Evolutionary conservation across 64 coral and sea anemone species (phyloP).

Genomic region (Actinia equina): DNA sequence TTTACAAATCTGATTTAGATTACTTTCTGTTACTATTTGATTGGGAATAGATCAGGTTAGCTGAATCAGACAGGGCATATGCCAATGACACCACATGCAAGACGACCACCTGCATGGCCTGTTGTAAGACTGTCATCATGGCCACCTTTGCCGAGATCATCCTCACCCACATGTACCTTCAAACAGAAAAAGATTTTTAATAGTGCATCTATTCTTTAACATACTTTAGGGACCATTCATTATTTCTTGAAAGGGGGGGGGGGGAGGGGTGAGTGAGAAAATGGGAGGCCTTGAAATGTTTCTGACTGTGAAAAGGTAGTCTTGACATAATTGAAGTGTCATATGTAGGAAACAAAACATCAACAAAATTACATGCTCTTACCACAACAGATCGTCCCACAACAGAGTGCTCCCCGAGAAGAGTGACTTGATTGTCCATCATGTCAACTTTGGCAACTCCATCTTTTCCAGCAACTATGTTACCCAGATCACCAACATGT

Average conservation of each 20-base stretch:
- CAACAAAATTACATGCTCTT: not conserved
- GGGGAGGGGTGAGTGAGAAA: no score
- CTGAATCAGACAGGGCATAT: conserved; percentile 35
- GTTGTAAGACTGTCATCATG: conserved; percentile 68
- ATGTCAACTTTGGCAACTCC: conserved; percentile 70
- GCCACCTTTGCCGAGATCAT: conserved; percentile 72
- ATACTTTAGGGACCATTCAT: no score
- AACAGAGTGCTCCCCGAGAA: conserved; percentile 60
- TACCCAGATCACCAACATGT: conserved; percentile 77
- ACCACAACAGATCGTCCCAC: conserved; percentile 80
- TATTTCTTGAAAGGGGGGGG: no score
- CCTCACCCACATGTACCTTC: conserved; percentile 61
- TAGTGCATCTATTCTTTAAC: not conserved
- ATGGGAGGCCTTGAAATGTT: no score
- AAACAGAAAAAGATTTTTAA: not conserved
- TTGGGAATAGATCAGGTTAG: not conserved
- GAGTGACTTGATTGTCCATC: conserved; percentile 41
- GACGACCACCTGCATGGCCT: conserved; percentile 67
- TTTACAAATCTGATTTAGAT: no score
- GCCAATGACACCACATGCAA: conserved; percentile 77
- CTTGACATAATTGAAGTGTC: no score
- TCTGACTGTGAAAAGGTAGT: no score
- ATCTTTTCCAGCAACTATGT: conserved; percentile 39
- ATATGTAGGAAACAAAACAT: no score
- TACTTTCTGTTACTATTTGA: no score